Evolutionary conservation across 2,888 invertebrate genomes (phyloP), one percentile per base, ranked within the genome.

Genomic region (Tetanocera ferruginea): DNA sequence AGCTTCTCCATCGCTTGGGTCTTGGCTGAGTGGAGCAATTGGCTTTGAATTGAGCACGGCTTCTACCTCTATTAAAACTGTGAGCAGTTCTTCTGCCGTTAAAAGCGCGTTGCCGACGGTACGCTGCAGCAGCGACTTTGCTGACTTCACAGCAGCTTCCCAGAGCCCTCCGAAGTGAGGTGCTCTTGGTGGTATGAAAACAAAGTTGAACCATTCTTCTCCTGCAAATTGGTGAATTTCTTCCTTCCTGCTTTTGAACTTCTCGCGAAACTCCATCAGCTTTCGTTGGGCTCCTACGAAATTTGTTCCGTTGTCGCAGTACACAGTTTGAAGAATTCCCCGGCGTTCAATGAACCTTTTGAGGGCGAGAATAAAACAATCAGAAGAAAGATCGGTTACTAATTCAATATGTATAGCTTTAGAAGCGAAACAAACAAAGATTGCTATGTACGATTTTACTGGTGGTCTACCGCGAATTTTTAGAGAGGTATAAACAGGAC

Each of bases 391-490:
- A 57, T 57, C 17, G 23, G 71, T 69, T 1, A 76, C 74, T 5
- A 66, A 28, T 76, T 78, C 78, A 3, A 76, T 31, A 19, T 80
- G 11, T 57, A 6, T n/a, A 19, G 57, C 57, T 23, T 57, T 57
- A 17, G 57, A 57, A 19, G 57, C 23, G 23, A 57, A 57, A 57
- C 57, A 57, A 57, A 57, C 17, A 57, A 11, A 57, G 8, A n/a
- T n/a, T n/a, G 31, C 69, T n/a, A 76, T 62, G 19, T 79, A 80
- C 0, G 75, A 71, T 28, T 78, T 78, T 11, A 70, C 73, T 9
- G 78, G 81, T 1, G 31, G 52, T 55, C 76, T 73, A 17, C 79
- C 77, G 31, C 77, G 43, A 55, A 78, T 78, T 28, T 43, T 76
- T 0, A 78, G 52, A 3, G 19, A 4, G 6, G 5, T n/a, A 9